Evolutionary conservation across 2,797 vertebrate genomes (phyloP).

Genomic region (Crypturellus tataupa): DNA sequence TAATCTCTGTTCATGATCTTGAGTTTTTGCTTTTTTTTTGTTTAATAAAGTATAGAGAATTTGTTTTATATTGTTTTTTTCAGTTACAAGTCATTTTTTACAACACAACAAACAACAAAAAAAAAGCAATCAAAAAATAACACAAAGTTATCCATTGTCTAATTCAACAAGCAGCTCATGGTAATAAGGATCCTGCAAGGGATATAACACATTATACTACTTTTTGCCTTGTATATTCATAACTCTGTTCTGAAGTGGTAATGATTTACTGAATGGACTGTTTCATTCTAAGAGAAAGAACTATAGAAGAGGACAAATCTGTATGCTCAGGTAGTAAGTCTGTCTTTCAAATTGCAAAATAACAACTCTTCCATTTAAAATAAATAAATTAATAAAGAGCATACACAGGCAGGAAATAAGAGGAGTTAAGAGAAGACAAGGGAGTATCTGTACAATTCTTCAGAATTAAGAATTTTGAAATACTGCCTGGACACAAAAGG

Average conservation of each 20-base stretch:
- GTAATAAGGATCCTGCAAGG: neutral
- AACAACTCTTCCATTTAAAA: neutral
- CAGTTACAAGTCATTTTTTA: neutral
- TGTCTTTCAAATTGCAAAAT: neutral
- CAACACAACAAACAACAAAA: neutral
- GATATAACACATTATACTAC: neutral
- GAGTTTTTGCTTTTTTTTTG: neutral
- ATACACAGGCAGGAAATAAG: neutral
- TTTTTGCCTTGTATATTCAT: neutral
- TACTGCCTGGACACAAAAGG: no score
- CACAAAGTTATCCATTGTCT: neutral
- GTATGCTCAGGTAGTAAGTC: neutral
- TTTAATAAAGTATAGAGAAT: neutral
- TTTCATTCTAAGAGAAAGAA: neutral
- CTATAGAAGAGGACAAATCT: neutral
- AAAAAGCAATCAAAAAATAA: neutral
- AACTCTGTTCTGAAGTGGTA: neutral
- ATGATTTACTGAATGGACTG: neutral
- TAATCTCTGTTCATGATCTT: constrained; percentile 4
- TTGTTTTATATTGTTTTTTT: neutral
- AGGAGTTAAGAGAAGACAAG: neutral
- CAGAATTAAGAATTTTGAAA: no score
- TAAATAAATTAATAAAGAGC: neutral
- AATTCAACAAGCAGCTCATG: neutral
- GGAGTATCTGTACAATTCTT: no score